Evolutionary conservation across 2,113 vertebrate genomes (phyloP).

Genomic region (Amphiprion ocellaris): DNA sequence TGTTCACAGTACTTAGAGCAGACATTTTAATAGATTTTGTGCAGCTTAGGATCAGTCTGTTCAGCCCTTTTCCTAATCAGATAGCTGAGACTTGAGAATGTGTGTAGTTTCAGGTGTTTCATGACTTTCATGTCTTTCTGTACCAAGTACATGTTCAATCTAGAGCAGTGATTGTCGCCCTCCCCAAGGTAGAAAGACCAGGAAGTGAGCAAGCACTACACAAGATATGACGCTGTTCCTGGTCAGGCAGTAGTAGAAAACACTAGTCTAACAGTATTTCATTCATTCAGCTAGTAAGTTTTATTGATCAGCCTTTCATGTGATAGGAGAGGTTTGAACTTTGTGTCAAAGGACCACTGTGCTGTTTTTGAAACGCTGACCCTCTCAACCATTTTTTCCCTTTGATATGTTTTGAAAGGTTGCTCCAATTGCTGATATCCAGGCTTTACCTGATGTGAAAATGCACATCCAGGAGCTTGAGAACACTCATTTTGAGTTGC

Average conservation of each 20-base stretch:
- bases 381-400: slow-evolving; percentile 16
- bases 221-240: slow-evolving; percentile 51
- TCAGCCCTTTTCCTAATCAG: slow-evolving; percentile 53
- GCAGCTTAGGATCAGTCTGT: slow-evolving; percentile 45
- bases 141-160: slow-evolving; percentile 46
- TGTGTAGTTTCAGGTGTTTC: slow-evolving; percentile 63
- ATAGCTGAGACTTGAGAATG: slow-evolving; percentile 63
- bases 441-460: no score
- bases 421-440: neutral
- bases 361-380: slow-evolving; percentile 54
- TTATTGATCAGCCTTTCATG: slow-evolving; percentile 56
- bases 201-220: slow-evolving; percentile 59
- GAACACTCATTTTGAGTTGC: no score
- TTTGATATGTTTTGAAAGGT: neutral
- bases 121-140: slow-evolving; percentile 47
- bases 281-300: slow-evolving; percentile 57
- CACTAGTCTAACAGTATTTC: slow-evolving; percentile 64
- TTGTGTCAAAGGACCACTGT: slow-evolving; percentile 46
- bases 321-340: slow-evolving; percentile 18
- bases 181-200: slow-evolving; percentile 54
- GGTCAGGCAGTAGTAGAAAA: slow-evolving; percentile 54
- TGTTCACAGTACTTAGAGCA: slow-evolving; percentile 70
- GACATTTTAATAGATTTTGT: slow-evolving; percentile 62
- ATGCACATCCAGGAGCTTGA: no score
- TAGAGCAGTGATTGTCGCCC: slow-evolving; percentile 40